Evolutionary conservation across 2,797 vertebrate genomes (phyloP), one percentile per base, ranked within the genome.

Genomic region (Mico argentatus): DNA sequence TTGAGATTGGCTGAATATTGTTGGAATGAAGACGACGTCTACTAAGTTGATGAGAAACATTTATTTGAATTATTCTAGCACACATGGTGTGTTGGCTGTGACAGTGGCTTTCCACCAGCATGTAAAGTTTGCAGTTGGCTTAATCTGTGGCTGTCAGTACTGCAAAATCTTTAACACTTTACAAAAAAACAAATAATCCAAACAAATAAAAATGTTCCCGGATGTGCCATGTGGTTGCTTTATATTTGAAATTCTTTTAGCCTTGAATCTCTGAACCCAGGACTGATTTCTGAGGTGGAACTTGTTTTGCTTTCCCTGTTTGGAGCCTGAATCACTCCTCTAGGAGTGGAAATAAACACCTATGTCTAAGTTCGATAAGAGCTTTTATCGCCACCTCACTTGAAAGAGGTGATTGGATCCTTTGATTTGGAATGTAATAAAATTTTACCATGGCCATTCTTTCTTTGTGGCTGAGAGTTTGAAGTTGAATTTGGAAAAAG

Each of bases 1-100:
- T 88, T 36, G 80, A 72, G 88, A 79, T 13, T 57, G 76, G 83
- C 91, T 92, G 85, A 17, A 61, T 85, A 88, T 82, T 72, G 67
- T 61, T 97, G 95, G 93, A 96, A 87, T 11, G 88, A 87, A 84
- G 85, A 84, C 52, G 61, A 11, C 90, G 81, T 94, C 95, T 24
- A 41, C 88, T 76, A 81, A 84, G 52, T 64, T 79, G 84, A 70
- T 82, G 93, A 97, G 90, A 97, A 96, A 95, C 91, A 97, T 97
- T 93, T 61, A 86, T 88, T 50, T 96, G 90, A 87, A 33, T 90
- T 41, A 39, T 94, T 79, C 81, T 92, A 96, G 92, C 73, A 93
- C 96, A 96, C 96, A 83, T 90, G 94, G 95, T 36, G 70, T 95
- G 73, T 96, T 91, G 92, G 94, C 94, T 86, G 59, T 52, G 90